phyloP scores from a whole-genome alignment of 2,113 vertebrate genomes.

The Cyanoliseus patagonus region DNA sequence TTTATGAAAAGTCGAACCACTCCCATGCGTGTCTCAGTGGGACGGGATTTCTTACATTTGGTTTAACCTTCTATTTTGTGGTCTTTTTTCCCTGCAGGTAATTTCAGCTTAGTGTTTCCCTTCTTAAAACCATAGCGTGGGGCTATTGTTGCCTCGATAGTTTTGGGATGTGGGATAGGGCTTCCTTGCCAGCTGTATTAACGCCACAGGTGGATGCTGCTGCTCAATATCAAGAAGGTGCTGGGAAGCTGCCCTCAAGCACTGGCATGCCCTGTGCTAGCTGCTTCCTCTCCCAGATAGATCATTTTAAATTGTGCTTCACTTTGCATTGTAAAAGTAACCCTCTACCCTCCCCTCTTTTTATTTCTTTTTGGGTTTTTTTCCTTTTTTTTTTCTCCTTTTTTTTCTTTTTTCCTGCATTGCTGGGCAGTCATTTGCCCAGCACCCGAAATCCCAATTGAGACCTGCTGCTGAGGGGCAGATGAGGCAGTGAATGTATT shows the following conservation, averaged over 20 bases:
- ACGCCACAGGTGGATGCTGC: background rate
- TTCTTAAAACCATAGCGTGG: accelerated
- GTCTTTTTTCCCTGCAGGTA: background rate
- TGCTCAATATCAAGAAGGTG: background rate
- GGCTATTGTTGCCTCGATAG: background rate
- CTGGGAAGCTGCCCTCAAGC: background rate
- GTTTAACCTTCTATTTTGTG: background rate
- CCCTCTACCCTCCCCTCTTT: background rate
- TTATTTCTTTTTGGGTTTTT: background rate
- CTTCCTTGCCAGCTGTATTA: background rate
- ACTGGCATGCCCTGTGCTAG: background rate
- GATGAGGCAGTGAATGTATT: conserved; percentile 7
- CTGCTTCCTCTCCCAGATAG: background rate
- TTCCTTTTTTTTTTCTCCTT: accelerated
- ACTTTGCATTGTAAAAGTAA: conserved; percentile 3
- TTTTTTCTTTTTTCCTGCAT: background rate
- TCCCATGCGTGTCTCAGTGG: accelerated
- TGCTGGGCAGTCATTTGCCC: background rate
- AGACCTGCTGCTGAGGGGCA: conserved; percentile 7
- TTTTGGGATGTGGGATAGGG: background rate
- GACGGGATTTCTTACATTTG: background rate
- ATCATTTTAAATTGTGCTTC: background rate
- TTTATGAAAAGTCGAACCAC: background rate
- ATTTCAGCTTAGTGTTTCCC: background rate
- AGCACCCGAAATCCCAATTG: conserved; percentile 13